Base-by-base conservation (phyloP, 2,113 vertebrate species). In the Motacilla tschutschensis region DNA sequence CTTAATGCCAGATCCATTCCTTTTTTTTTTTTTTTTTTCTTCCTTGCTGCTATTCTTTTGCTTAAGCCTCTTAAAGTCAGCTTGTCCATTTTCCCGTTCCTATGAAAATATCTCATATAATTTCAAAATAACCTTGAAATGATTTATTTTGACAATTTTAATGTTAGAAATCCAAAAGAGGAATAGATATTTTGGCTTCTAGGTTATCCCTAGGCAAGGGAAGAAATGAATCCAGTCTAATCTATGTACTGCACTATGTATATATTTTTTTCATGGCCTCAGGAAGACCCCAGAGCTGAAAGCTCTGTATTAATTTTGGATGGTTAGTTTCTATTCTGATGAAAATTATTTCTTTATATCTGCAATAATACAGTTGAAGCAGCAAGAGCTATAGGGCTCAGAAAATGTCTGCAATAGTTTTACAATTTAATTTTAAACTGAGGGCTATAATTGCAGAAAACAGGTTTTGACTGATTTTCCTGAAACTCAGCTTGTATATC, bases 261-360 rank as follows among this genome's bases (percentile, higher is more conserved):
- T 80, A 43, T 78, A 43, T 86, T 81, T 87, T 88, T 73, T 73
- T 88, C n/a, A 53, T 44, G 51, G 51, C 77, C 70, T 75, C 50
- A 48, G 66, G 85, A 94, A 88, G 50, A 69, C 13, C 43, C 47
- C 33, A 79, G 51, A 84, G 33, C 50, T 79, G 73, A 76, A 81
- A 91, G 38, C 31, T 62, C 54, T 83, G 3, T 71, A 81, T 93
- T 93, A 84, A 89, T 86, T 88, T 91, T 91, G 89, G 66, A 84
- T 91, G 47, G 10, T 58, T 93, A 47, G 14, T 69, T 86, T 86
- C 54, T 88, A 17, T 91, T 91, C 29, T 62, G 35, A 75, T 47
- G 40, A 79, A 85, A 93, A 75, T 4, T 73, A 10, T 64, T 93
- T 83, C 62, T 81, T 79, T 79, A 24, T 47, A 59, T 65, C 72